Evolutionary conservation across 2,888 invertebrate genomes (phyloP), one percentile per base, ranked within the genome.

Genomic region (Callosobruchus maculatus): DNA sequence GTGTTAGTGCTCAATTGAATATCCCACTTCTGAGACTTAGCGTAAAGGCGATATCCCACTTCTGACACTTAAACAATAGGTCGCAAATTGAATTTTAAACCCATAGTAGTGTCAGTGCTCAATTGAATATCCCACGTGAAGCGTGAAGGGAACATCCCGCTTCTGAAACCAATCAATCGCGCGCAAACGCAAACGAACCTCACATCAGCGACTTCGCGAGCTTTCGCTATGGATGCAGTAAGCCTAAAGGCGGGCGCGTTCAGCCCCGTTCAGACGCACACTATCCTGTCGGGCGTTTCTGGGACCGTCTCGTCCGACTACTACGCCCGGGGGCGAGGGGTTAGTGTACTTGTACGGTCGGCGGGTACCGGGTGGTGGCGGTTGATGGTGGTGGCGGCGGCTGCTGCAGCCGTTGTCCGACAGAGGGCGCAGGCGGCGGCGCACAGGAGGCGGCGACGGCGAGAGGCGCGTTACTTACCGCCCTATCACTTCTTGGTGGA

Each of bases 401-500:
- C 68, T 21, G 68, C 68, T 21, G 68, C 20, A 22, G 21, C 68
- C 21, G 49, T 13, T 49, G 49, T 49, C 49, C 49, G 49, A 49
- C 13, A 49, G 13, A 49, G 3, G 18, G 7, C 13, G 49, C 49
- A 49, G 26, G 26, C 26, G n/a, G n/a, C n/a, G 69, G 72, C n/a
- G 18, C n/a, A 18, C 3, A 3, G 68, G n/a, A 13, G 68, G 3
- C 3, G 26, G 3, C 2, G 26, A 26, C 26, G 26, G 26, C 26
- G 26, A 26, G 26, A 26, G 3, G 26, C 26, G 26, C 3, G 26
- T 18, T 49, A 49, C 49, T 49, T 49, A 49, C 70, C 74, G 83
- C 82, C 82, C 82, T 86, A 86, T 86, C 86, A 86, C 86, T 86
- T 86, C 84, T 85, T 86, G 82, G 82, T 85, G 81, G 85, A 83